Conservation (phyloP, 2,888 invertebrate species). For the Strigamia transsilvanica region DNA sequence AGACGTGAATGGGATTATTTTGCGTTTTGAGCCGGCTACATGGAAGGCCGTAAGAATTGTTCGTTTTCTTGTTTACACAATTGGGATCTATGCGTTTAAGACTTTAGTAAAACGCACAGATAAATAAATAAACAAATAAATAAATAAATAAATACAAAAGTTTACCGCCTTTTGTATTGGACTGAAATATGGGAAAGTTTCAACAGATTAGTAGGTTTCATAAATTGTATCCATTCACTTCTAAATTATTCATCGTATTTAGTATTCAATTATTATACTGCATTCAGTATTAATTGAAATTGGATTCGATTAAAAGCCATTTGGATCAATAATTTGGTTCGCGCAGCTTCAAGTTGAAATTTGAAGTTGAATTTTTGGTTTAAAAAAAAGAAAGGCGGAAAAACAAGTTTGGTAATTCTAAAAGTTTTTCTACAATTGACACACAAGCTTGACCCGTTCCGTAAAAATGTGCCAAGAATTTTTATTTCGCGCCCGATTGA, state of each 20-base stretch:
- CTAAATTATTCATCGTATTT: too few relatives aligned
- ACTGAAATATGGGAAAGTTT: not conserved
- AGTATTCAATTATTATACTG: too few relatives aligned
- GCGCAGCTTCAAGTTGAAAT: not conserved
- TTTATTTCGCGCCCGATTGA: conserved; percentile 40
- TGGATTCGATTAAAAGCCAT: too few relatives aligned
- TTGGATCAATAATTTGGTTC: too few relatives aligned
- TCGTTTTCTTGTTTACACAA: conserved; percentile 23
- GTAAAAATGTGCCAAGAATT: conserved; percentile 40
- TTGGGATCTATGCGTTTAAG: conserved; percentile 19
- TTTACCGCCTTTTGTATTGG: not conserved
- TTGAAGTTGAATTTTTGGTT: not conserved
- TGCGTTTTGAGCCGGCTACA: conserved; percentile 6
- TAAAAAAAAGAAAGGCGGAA: too few relatives aligned
- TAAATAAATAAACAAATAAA: too few relatives aligned
- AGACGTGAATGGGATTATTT: conserved; percentile 44
- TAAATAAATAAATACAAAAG: not conserved
- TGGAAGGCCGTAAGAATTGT: not conserved
- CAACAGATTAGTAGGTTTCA: too few relatives aligned
- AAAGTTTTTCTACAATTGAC: conserved; percentile 42
- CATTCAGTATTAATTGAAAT: too few relatives aligned
- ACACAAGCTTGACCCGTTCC: conserved; percentile 3
- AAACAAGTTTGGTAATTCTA: not conserved
- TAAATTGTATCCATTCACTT: too few relatives aligned
- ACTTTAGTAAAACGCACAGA: too few relatives aligned